Conservation (phyloP, 2,113 vertebrate genomes). For the Lathamus discolor region DNA sequence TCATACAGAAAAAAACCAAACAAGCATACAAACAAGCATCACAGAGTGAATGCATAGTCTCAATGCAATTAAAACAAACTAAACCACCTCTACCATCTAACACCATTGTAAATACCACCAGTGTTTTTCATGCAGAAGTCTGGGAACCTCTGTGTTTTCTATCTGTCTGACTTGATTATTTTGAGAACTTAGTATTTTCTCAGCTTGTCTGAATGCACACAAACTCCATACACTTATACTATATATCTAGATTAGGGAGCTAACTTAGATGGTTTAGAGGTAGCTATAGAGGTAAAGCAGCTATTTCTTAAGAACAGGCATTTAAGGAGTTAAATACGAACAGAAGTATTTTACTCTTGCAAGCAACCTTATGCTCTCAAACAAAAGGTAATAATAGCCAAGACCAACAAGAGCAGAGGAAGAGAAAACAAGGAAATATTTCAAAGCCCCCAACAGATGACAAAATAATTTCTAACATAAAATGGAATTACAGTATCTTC, state of each 20-base stretch:
- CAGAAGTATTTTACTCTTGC: neutral
- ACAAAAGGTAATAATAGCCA: neutral
- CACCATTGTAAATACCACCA: neutral
- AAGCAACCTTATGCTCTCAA: neutral
- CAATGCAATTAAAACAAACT: neutral
- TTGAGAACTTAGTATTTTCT: slow-evolving; percentile 54
- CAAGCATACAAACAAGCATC: neutral
- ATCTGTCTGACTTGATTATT: slow-evolving; percentile 32
- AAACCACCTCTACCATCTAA: neutral
- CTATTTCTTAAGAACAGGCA: slow-evolving; percentile 1
- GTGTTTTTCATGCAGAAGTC: neutral
- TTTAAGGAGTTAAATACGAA: neutral
- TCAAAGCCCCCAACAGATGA: neutral
- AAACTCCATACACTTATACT: neutral
- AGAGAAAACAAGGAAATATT: neutral
- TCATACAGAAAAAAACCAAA: neutral
- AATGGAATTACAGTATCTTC: neutral
- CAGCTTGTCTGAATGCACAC: neutral
- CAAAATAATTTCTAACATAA: neutral
- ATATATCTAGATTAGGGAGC: slow-evolving; percentile 32
- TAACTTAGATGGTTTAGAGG: slow-evolving; percentile 25
- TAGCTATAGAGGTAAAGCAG: neutral
- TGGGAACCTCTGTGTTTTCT: slow-evolving; percentile 1
- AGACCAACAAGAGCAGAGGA: neutral
- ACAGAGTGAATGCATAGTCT: neutral